A percentile compares a stretch with the other conserved stretches of the same genome.
Conservation (phyloP, 2,797 vertebrate genomes). For the Acipenser oxyrinchus region DNA sequence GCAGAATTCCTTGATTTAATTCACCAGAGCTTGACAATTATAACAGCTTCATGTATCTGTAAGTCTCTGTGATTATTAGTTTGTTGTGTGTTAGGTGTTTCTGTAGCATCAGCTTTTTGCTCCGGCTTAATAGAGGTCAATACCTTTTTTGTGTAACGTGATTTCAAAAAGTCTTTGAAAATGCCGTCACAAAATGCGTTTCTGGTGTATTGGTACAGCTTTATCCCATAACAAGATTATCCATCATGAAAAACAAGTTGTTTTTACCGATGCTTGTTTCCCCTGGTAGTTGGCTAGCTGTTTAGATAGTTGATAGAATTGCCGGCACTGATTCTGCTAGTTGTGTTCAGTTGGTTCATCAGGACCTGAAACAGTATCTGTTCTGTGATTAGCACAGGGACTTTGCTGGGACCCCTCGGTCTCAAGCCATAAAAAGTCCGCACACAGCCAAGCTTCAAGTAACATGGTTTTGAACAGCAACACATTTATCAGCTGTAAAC, state of each 20-base stretch:
- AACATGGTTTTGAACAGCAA: neutral
- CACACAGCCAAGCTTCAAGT: neutral
- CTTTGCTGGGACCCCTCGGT: neutral
- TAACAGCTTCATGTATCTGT: too few species aligned
- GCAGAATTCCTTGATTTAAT: too few species aligned
- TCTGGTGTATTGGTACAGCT: too few species aligned
- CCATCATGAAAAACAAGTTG: neutral
- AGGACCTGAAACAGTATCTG: neutral
- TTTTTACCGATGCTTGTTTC: neutral
- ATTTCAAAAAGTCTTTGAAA: too few species aligned
- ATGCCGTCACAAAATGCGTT: too few species aligned
- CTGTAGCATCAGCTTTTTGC: too few species aligned
- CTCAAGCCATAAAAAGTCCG: neutral
- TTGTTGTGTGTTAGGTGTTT: too few species aligned
- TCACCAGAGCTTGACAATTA: too few species aligned
- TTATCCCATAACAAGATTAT: too few species aligned
- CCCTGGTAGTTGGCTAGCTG: neutral
- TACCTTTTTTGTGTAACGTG: too few species aligned
- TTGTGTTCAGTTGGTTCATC: conserved; percentile 11
- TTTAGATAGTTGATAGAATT: conserved; percentile 13
- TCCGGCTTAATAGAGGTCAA: too few species aligned
- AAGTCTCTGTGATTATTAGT: too few species aligned
- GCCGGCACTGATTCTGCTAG: conserved; percentile 8
- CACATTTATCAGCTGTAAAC: neutral
- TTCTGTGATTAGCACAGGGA: neutral